Conservation (phyloP, 2,113 vertebrate species). For the Ovibos moschatus region DNA sequence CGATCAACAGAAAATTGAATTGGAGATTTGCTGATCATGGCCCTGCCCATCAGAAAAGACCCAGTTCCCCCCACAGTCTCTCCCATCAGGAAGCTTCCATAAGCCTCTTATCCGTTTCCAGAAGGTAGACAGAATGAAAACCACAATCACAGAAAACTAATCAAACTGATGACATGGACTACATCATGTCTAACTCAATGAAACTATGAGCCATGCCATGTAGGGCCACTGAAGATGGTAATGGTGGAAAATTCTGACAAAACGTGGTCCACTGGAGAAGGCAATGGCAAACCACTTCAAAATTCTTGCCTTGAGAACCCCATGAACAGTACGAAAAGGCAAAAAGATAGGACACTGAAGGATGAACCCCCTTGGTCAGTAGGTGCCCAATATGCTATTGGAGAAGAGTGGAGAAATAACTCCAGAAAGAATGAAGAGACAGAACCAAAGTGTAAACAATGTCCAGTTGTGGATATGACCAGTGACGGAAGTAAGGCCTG, state of each 20-base stretch:
- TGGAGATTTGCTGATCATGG: background rate
- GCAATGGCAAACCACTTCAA: background rate
- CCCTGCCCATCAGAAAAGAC: background rate
- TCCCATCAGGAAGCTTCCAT: background rate
- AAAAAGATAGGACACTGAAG: background rate
- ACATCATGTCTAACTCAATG: background rate
- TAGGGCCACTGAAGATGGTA: background rate
- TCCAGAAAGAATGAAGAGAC: background rate
- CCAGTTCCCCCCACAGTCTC: background rate
- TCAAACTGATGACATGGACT: background rate
- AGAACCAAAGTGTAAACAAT: background rate
- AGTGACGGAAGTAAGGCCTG: background rate
- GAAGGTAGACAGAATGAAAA: background rate
- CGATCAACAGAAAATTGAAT: background rate
- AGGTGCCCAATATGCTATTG: background rate
- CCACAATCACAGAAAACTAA: background rate
- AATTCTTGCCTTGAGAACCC: background rate
- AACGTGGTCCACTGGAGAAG: background rate
- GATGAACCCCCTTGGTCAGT: background rate
- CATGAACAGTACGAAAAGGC: background rate
- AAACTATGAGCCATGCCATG: background rate
- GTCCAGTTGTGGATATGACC: background rate
- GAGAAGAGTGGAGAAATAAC: background rate
- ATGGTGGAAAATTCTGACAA: background rate
- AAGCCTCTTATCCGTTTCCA: background rate